Evolutionary conservation across 2,888 invertebrate species (phyloP).

Genomic region (Galeopsomyia nigrocyanea): DNA sequence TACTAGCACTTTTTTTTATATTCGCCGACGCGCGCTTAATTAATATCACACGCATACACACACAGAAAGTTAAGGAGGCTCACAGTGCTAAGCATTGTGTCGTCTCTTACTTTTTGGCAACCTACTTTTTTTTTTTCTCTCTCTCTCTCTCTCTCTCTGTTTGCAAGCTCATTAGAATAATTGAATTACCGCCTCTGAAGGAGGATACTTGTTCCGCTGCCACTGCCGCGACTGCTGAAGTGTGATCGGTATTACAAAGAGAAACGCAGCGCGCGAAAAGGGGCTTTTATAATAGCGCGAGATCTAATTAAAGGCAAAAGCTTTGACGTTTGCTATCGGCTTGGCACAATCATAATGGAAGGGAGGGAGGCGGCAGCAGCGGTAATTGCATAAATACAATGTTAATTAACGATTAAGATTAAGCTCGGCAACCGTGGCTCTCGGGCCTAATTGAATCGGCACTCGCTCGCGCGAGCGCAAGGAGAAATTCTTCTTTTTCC

Average conservation of each 20-base stretch:
- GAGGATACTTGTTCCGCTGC: not conserved
- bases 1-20: too few species aligned
- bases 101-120: too few species aligned
- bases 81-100: too few species aligned
- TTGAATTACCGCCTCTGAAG: conserved; percentile 6
- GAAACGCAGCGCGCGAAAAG: too few species aligned
- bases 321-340: conserved; percentile 52
- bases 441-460: conserved; percentile 64
- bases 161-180: too few species aligned
- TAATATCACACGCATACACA: conserved; percentile 66
- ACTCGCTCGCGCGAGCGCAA: conserved; percentile 45
- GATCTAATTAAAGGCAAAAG: too few species aligned
- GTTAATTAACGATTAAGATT: conserved; percentile 67
- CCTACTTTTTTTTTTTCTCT: too few species aligned
- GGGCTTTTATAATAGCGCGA: not conserved
- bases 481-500: too few species aligned
- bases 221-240: too few species aligned
- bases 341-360: conserved; percentile 61
- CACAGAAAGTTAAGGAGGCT: too few species aligned
- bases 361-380: conserved; percentile 27
- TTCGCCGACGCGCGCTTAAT: conserved; percentile 61
- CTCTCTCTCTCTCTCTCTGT: conserved; percentile 52
- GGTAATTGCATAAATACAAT: conserved; percentile 66
- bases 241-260: too few species aligned
- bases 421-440: conserved; percentile 26